Evolutionary conservation across 2,888 invertebrate species (phyloP).

Genomic region (Panopea generosa): DNA sequence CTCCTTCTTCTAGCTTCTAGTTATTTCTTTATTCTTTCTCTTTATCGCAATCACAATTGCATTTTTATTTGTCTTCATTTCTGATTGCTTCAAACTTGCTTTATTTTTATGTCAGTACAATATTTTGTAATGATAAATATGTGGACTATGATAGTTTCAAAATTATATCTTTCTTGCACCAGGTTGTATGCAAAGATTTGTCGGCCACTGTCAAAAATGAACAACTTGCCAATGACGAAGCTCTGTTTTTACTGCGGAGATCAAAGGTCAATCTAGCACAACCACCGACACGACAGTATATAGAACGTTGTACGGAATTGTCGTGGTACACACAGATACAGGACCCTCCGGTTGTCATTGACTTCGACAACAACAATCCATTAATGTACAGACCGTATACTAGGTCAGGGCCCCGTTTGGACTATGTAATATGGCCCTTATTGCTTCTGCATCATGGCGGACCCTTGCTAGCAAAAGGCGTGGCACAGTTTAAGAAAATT

Average conservation of each 20-base stretch:
- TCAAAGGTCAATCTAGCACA: background rate
- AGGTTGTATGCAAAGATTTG: too few species aligned
- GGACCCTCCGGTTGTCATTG: conserved; percentile 34
- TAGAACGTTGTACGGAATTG: conserved; percentile 32
- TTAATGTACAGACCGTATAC: conserved; percentile 29
- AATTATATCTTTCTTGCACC: too few species aligned
- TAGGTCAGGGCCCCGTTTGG: conserved; percentile 16
- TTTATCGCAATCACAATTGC: too few species aligned
- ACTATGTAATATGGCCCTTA: conserved; percentile 45
- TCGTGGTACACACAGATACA: conserved; percentile 49
- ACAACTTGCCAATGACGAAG: too few species aligned
- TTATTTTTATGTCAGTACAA: too few species aligned
- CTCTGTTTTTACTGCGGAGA: background rate
- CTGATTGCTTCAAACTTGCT: too few species aligned
- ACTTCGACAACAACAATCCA: conserved; percentile 4
- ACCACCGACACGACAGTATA: background rate
- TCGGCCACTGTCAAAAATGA: too few species aligned
- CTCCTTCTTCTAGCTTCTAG: too few species aligned
- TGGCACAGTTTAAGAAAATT: conserved; percentile 35
- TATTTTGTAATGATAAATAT: too few species aligned
- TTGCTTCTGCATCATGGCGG: conserved; percentile 34
- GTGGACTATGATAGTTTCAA: too few species aligned
- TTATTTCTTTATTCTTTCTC: too few species aligned
- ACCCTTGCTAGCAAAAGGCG: conserved; percentile 32
- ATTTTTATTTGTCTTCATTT: too few species aligned